Evolutionary conservation across 1,140 invertebrate genomes (phyloP), one percentile per base, ranked within the genome.

Genomic region (Agraylea sexmaculata): DNA sequence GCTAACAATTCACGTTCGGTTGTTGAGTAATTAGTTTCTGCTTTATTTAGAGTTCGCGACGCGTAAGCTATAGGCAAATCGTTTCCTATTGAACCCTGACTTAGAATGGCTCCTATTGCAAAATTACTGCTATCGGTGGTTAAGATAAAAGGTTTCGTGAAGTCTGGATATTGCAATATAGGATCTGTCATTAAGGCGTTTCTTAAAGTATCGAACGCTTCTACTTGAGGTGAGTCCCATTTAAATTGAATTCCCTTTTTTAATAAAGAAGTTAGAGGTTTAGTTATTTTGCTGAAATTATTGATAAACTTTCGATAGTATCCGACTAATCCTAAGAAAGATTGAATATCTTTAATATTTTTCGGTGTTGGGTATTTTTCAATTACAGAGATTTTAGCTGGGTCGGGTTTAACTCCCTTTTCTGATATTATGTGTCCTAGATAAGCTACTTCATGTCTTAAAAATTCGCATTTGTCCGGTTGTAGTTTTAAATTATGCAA

Each of bases 401-500:
- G 56, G 43, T 64, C 54, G 6, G 59, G 57, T 30, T 46, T 46
- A 7, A 68, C 53, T 27, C 65, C 61, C 25, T 61, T 32, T n/a
- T 47, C 46, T 8, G 55, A 51, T 13, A 69, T 54, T 2, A 61
- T 43, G 47, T 67, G 62, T 5, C 68, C 66, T 30, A 70, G 47
- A 49, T 66, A 66, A 11, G 51, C 35, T 11, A 65, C 51, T 56
- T 64, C 56, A 25, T 55, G 50, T 46, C 52, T 52, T 10, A 64
- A 41, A 52, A 71, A 70, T 41, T 62, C 51, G 39, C 63, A 69
- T 52, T 70, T 69, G 11, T 56, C 52, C 0, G 58, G 59, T 50
- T 70, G 56, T 16, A 68, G 19, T 51, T 66, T 64, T 19, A 70
- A 46, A 33, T 59, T 58, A 41, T 53, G 30, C 42, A 55, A 21